Conservation (phyloP, 2,888 invertebrate genomes). For the Hemicrepidius hirtus region DNA sequence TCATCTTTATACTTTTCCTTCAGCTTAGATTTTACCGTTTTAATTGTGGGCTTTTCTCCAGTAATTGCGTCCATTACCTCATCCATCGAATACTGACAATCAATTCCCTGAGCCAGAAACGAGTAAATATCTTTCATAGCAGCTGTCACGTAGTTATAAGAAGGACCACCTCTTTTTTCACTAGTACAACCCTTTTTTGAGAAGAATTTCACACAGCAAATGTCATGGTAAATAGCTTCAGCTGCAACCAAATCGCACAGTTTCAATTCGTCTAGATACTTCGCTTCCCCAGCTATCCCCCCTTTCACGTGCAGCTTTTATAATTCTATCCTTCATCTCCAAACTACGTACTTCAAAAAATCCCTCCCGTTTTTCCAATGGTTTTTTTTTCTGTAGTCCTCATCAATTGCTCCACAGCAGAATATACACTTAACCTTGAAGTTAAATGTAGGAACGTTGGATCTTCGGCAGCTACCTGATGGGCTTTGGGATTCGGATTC, state of each 20-base stretch:
- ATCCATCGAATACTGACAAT: constrained; percentile 22
- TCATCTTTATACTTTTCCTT: constrained; percentile 24
- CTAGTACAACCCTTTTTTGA: constrained; percentile 3
- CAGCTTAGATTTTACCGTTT: constrained; percentile 16
- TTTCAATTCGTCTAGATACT: not conserved
- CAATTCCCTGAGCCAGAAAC: not conserved
- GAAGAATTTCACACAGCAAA: not conserved
- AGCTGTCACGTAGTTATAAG: not conserved
- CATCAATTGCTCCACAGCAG: constrained; percentile 21
- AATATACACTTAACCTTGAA: constrained; percentile 10
- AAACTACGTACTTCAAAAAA: not conserved
- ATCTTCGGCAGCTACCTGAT: constrained; percentile 18
- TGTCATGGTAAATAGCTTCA: constrained; percentile 12
- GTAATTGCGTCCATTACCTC: constrained; percentile 16
- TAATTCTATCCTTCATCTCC: not conserved
- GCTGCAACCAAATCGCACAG: constrained; percentile 23
- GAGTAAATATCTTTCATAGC: constrained; percentile 20
- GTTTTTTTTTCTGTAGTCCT: constrained; percentile 25
- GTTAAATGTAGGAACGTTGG: not conserved
- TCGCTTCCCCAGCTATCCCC: not conserved
- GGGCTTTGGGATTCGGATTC: constrained; percentile 8
- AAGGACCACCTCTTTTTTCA: constrained; percentile 18
- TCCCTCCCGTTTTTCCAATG: not conserved
- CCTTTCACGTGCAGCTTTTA: not conserved
- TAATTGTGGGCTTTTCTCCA: constrained; percentile 17